These are phyloP conservation scores for Pomacea maculata DNA, from an alignment of 1,140 invertebrate species.

Conservation along the genomic window DNA sequence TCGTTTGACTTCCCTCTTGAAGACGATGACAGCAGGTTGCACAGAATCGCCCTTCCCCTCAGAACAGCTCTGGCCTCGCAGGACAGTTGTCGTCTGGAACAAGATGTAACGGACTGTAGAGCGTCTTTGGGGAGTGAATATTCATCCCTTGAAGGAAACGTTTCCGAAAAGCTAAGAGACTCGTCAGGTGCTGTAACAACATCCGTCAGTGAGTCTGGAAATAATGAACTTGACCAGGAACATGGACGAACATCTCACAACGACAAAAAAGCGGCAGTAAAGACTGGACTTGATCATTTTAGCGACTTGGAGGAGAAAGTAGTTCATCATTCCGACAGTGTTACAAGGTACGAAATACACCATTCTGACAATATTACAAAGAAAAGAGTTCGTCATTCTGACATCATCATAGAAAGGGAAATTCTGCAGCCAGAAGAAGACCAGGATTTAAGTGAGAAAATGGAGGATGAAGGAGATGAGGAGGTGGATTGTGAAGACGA, in stretches of 20 bases:
- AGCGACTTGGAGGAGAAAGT: neutral
- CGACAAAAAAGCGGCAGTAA: neutral
- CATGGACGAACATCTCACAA: neutral
- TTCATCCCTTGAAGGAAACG: neutral
- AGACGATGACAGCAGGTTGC: neutral
- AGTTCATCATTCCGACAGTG: too few species aligned
- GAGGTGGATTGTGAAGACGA: neutral
- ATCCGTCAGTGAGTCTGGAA: neutral
- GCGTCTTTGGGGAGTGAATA: neutral
- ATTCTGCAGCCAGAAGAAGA: neutral
- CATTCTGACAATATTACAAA: neutral
- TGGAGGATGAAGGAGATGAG: neutral
- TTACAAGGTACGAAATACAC: too few species aligned
- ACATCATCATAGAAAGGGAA: neutral
- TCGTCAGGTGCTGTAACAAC: neutral
- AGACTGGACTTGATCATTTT: neutral
- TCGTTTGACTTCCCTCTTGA: neutral
- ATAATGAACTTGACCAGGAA: neutral
- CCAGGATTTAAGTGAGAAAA: neutral
- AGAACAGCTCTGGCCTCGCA: neutral
- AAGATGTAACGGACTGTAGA: neutral
- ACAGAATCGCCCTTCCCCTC: neutral
- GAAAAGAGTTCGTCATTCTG: neutral
- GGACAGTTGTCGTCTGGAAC: neutral
- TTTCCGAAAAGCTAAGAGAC: neutral